Conservation (phyloP, 2,888 invertebrate species). For the Campoletis raptor region DNA sequence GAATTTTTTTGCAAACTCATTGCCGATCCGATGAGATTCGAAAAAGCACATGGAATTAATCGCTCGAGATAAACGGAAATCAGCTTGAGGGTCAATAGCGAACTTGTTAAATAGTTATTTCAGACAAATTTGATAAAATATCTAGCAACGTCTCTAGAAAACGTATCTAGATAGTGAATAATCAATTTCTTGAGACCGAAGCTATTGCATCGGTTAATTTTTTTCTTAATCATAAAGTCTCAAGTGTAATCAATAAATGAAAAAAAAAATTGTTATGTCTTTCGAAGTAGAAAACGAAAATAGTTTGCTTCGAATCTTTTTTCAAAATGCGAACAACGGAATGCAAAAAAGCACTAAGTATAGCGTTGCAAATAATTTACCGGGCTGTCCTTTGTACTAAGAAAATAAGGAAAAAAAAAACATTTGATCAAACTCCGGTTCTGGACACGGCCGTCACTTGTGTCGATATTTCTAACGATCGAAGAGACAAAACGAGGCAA, state of each 20-base stretch:
- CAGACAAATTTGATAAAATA: neutral
- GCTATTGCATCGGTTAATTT: neutral
- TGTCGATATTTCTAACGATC: neutral
- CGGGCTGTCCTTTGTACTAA: neutral
- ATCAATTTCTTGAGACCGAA: neutral
- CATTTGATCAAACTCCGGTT: neutral
- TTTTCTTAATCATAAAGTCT: neutral
- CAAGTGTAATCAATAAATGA: neutral
- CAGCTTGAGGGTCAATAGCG: neutral
- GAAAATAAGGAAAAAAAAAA: neutral
- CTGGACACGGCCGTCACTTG: neutral
- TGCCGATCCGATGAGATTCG: neutral
- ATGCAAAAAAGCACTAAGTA: neutral
- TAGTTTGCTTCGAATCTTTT: neutral
- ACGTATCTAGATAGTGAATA: too few relatives aligned
- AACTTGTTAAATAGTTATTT: neutral
- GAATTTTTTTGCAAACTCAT: neutral
- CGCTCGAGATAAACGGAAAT: neutral
- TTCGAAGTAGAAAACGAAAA: neutral
- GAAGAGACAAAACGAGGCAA: neutral
- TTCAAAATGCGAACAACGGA: neutral
- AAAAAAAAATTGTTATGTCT: neutral
- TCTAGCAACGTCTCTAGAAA: neutral
- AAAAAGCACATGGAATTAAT: neutral
- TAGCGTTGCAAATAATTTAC: neutral